Evolutionary conservation across 2,888 invertebrate genomes (phyloP).

Genomic region (Drosophila ezoana): DNA sequence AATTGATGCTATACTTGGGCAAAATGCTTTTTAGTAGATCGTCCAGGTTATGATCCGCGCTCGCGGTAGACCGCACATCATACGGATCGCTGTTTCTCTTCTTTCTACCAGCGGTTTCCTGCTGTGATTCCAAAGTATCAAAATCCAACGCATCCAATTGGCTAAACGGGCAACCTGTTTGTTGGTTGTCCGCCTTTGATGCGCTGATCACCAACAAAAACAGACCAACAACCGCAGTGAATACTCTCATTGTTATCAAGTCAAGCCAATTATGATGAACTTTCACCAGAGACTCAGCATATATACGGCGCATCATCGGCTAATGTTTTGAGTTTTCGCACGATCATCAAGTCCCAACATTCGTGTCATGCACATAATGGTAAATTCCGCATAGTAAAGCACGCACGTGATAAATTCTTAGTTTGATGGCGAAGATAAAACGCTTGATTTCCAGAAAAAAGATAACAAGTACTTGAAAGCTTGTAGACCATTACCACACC

Average conservation of each 20-base stretch:
- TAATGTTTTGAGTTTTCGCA: slow-evolving; percentile 41
- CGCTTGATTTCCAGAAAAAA: slow-evolving; percentile 18
- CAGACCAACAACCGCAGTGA: slow-evolving; percentile 26
- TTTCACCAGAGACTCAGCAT: slow-evolving; percentile 33
- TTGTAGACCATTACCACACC: not conserved
- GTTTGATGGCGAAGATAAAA: slow-evolving; percentile 56
- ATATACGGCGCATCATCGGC: slow-evolving; percentile 45
- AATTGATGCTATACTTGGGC: slow-evolving; percentile 40
- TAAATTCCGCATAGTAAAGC: slow-evolving; percentile 46
- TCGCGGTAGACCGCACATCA: slow-evolving; percentile 32
- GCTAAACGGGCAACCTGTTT: slow-evolving; percentile 47
- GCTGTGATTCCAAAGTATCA: not conserved
- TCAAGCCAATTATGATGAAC: slow-evolving; percentile 37
- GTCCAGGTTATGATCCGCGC: slow-evolving; percentile 49
- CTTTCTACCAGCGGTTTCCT: slow-evolving; percentile 1
- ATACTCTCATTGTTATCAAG: slow-evolving; percentile 49
- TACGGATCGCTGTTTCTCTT: slow-evolving; percentile 38
- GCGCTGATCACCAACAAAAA: slow-evolving; percentile 23
- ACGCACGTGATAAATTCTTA: slow-evolving; percentile 48
- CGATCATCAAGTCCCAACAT: slow-evolving; percentile 36
- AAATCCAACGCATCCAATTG: slow-evolving; percentile 7
- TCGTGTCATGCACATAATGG: slow-evolving; percentile 31
- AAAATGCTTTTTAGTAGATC: slow-evolving; percentile 46
- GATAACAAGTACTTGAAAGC: not conserved
- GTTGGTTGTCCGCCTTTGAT: slow-evolving; percentile 6